A percentile compares a stretch with the other conserved stretches of the same genome.
phyloP scores from a whole-genome alignment of 2,888 invertebrate genomes.

The Oligia fasciuncula region DNA sequence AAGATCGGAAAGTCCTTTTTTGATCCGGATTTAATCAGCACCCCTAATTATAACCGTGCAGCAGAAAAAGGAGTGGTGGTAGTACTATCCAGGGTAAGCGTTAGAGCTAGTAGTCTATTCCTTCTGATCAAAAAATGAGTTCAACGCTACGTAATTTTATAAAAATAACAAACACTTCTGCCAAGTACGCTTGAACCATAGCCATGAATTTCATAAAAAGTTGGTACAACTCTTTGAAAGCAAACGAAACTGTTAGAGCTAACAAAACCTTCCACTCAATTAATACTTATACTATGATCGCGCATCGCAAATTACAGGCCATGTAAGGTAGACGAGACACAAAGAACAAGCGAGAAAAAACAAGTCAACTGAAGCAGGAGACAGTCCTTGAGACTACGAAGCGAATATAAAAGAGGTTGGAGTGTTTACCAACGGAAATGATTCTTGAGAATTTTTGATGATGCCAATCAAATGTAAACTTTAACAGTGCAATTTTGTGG shows the following conservation, averaged over 20 bases:
- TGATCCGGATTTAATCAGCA: too few relatives aligned
- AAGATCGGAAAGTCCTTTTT: not conserved
- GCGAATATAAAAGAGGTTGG: constrained; percentile 36
- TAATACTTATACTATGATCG: not conserved
- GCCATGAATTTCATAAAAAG: not conserved
- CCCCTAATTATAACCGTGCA: not conserved
- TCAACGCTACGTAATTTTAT: not conserved
- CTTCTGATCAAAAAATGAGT: not conserved
- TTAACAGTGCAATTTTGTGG: not conserved
- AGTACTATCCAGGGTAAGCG: too few relatives aligned
- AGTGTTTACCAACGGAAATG: constrained; percentile 27
- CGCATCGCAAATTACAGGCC: constrained; percentile 1
- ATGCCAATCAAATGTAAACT: constrained; percentile 36
- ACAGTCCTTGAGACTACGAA: constrained; percentile 47
- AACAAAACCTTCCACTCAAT: not conserved
- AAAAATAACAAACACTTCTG: not conserved
- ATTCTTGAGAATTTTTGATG: constrained; percentile 31
- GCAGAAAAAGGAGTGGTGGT: not conserved
- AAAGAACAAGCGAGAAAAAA: constrained; percentile 46
- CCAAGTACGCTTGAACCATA: not conserved
- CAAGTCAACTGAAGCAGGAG: constrained; percentile 30
- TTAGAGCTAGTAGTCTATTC: not conserved
- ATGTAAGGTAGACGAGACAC: constrained; percentile 26
- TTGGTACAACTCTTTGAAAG: not conserved
- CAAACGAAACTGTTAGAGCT: not conserved